Evolutionary conservation across 1,140 invertebrate species (phyloP).

Genomic region (Portunus trituberculatus): DNA sequence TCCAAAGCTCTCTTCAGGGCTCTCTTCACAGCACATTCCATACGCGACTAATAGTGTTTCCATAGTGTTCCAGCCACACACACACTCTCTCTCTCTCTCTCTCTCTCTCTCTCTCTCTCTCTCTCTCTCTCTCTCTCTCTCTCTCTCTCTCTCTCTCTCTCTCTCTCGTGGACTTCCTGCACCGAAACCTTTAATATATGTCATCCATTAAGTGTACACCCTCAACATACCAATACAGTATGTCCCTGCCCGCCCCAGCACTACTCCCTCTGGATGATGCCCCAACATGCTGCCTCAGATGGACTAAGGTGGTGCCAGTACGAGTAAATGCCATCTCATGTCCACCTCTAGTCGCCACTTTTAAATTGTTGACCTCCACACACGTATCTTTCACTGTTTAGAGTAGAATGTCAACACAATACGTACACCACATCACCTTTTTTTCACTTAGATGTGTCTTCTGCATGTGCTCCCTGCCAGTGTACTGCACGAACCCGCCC

Average conservation of each 20-base stretch:
- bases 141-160: too few species aligned
- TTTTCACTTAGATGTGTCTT: background rate
- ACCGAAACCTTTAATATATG: background rate
- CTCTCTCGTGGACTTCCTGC: background rate
- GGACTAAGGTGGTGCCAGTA: too few species aligned
- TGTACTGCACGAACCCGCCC: constrained; percentile 92
- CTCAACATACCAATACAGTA: constrained; percentile 2
- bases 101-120: too few species aligned
- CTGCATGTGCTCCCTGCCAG: constrained; percentile 81
- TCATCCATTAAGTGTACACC: background rate
- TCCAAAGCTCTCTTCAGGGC: background rate
- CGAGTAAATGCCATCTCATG: too few species aligned
- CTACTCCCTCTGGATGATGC: too few species aligned
- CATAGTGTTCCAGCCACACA: background rate
- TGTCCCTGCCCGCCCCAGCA: too few species aligned
- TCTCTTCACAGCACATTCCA: background rate
- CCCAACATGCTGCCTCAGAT: too few species aligned
- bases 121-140: too few species aligned
- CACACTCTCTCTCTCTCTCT: too few species aligned
- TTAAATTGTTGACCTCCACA: too few species aligned
- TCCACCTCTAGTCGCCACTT: too few species aligned
- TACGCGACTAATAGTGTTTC: background rate
- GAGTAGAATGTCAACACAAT: background rate
- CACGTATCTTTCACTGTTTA: background rate
- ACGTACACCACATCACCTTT: background rate